Evolutionary conservation across 2,797 vertebrate genomes (phyloP).

Genomic region (Peromyscus melanophrys): DNA sequence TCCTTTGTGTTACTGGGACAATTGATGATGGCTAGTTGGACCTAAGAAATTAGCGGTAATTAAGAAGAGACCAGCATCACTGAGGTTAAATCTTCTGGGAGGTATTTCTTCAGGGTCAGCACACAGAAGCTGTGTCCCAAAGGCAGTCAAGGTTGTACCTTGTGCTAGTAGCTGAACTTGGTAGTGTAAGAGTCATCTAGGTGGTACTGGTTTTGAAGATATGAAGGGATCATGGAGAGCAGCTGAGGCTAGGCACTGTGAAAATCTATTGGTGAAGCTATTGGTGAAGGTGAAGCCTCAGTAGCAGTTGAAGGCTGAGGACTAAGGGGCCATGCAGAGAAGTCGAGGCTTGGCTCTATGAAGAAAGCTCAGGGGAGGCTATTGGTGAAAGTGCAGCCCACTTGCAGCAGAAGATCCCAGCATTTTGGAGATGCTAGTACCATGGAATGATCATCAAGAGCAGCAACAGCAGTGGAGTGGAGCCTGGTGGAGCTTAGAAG

Average conservation of each 20-base stretch:
- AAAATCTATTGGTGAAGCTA: not conserved
- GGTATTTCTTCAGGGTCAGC: not conserved
- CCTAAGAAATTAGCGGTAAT: not conserved
- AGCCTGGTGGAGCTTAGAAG: not conserved
- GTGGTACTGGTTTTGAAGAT: not conserved
- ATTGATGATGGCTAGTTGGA: not conserved
- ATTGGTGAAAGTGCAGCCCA: not conserved
- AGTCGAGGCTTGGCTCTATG: not conserved
- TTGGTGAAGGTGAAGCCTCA: not conserved
- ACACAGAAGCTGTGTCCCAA: not conserved
- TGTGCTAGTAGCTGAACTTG: not conserved
- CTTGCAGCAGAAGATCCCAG: too few species aligned
- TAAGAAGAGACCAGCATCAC: not conserved
- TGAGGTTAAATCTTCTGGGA: not conserved
- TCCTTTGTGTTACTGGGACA: not conserved
- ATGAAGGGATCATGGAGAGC: not conserved
- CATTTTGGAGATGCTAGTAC: not conserved
- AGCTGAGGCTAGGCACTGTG: not conserved
- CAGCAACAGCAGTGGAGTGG: not conserved
- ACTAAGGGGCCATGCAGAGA: not conserved
- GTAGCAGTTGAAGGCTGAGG: not conserved
- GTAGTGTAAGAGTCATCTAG: not conserved
- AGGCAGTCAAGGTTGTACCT: not conserved
- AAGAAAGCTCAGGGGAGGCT: not conserved
- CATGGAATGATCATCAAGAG: not conserved